Evolutionary conservation across 2,888 invertebrate species (phyloP), one percentile per base, ranked within the genome.

Genomic region (Mycalesis mineus): DNA sequence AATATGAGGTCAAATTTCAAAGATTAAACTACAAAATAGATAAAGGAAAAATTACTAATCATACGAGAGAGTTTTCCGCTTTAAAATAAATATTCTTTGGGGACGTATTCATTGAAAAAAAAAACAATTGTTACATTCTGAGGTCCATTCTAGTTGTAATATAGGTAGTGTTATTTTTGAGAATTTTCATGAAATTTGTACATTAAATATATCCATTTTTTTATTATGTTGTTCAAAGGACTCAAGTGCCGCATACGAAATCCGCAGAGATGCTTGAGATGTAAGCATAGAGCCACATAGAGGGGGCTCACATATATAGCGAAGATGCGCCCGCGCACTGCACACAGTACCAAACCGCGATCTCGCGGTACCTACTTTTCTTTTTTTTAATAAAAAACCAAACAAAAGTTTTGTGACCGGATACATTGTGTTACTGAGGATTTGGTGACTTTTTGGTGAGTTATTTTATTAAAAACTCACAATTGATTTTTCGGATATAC

Each of bases 301-400:
- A 73, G 80, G 82, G 84, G 82, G 68, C 42, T 62, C 58, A 64
- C 72, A 73, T 83, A 84, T 84, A 84, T 75, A 84, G 75, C 61
- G 72, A 71, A 73, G 80, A 77, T 73, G 82, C 74, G 76, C 72
- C 14, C 8, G 55, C 67, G 67, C 63, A 64, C 57, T 55, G 62
- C 62, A 63, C 72, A 73, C 75, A 80, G 78, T 78, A 73, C 75
- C 65, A 54, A 57, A 62, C 44, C 61, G 68, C 65, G 67, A 70
- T 67, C 64, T 63, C 66, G 62, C 55, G 57, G 56, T 48, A 37
- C 45, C 51, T 63, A 60, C 47, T 45, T 15, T 51, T 65, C 62
- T 53, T 52, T 60, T 37, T 50, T 22, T 11, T 17, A 22, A 39
- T 48, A 57, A 53, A 51, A 31, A 29, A 39, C 36, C 29, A 17